These are phyloP conservation scores for Dendrophyllia cribrosa DNA, from an alignment of 64 coral and sea anemone species.

Conservation along the genomic window DNA sequence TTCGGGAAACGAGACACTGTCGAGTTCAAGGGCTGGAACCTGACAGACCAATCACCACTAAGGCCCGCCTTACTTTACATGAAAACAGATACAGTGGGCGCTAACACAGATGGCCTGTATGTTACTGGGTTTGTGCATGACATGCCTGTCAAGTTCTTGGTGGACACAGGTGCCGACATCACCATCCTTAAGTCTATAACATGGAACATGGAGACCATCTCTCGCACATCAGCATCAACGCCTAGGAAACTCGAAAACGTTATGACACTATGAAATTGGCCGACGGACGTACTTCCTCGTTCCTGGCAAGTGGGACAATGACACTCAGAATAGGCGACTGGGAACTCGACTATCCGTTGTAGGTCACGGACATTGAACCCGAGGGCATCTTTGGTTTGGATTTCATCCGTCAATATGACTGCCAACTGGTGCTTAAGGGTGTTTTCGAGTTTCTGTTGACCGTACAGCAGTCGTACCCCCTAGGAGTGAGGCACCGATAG, in stretches of 20 bases:
- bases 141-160: no score
- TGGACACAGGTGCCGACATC: no score
- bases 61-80: no score
- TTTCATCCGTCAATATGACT: slow-evolving; percentile 14
- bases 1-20: no score
- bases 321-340: background rate
- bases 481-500: slow-evolving; percentile 45
- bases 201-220: background rate
- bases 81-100: slow-evolving; percentile 1
- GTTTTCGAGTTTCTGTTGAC: background rate
- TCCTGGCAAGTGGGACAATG: slow-evolving; percentile 10
- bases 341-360: background rate
- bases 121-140: background rate
- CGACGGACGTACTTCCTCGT: no score
- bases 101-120: slow-evolving; percentile 38
- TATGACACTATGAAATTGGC: slow-evolving; percentile 30
- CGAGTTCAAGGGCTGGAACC: no score
- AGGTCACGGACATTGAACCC: slow-evolving; percentile 46
- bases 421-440: background rate
- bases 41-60: no score
- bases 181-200: background rate
- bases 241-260: background rate
- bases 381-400: slow-evolving; percentile 62
- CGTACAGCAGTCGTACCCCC: slow-evolving; percentile 9
- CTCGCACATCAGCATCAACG: background rate